phyloP scores from a whole-genome alignment of 2,113 vertebrate genomes.

The Empidonax traillii region DNA sequence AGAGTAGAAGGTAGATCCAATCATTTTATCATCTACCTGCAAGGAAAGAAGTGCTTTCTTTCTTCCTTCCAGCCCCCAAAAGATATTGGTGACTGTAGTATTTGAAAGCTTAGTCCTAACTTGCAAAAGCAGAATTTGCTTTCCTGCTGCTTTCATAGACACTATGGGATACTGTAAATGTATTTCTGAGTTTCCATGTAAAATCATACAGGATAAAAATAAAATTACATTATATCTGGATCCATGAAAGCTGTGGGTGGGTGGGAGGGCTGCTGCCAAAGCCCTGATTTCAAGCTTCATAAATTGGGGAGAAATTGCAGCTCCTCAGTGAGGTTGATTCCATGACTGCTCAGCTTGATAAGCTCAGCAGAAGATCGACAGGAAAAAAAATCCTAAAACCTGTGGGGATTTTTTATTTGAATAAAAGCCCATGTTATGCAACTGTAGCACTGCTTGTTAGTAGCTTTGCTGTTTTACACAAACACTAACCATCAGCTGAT shows the following conservation, averaged over 20 bases:
- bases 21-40: not conserved
- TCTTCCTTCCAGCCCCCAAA: not conserved
- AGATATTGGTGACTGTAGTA: not conserved
- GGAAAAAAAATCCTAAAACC: constrained; percentile 41
- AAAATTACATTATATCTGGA: constrained; percentile 66
- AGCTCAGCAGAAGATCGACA: constrained; percentile 48
- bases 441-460: constrained; percentile 7
- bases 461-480: not conserved
- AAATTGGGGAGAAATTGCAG: constrained; percentile 54
- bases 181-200: constrained; percentile 53
- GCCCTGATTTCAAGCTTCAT: constrained; percentile 59
- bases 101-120: not conserved
- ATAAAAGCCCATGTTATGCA: constrained; percentile 13
- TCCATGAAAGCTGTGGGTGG: constrained; percentile 54
- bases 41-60: not conserved
- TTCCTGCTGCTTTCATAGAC: constrained; percentile 29
- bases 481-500: not conserved
- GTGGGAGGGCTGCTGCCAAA: constrained; percentile 56
- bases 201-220: constrained; percentile 55
- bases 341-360: constrained; percentile 66
- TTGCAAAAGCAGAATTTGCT: constrained; percentile 12
- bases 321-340: constrained; percentile 65
- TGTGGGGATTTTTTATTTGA: constrained; percentile 39
- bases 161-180: constrained; percentile 14
- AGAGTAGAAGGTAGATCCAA: not conserved